Percentiles rank a stretch among this genome's conserved stretches.
Conservation (phyloP, 2,797 vertebrate genomes). For the Austrolebias charrua region DNA sequence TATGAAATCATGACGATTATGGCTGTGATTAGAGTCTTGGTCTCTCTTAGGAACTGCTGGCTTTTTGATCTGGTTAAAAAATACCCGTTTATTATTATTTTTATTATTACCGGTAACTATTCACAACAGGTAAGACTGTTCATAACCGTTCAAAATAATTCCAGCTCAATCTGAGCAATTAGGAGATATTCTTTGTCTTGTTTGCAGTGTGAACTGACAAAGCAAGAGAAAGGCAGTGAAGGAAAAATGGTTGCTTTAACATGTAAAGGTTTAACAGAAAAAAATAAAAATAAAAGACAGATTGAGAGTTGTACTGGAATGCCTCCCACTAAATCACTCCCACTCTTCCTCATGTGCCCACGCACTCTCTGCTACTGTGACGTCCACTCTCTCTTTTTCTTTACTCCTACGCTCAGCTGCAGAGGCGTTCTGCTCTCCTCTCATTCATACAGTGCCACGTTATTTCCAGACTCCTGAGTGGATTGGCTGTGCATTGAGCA, state of each 20-base stretch:
- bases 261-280: conserved; percentile 27
- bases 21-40: too few relatives aligned
- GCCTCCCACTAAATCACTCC: conserved; percentile 74
- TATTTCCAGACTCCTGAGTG: conserved; percentile 62
- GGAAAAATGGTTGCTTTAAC: conserved; percentile 11
- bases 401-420: conserved; percentile 66
- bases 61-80: too few relatives aligned
- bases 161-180: too few relatives aligned
- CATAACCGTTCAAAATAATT: too few relatives aligned
- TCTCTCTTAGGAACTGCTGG: too few relatives aligned
- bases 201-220: background rate
- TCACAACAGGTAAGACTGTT: too few relatives aligned
- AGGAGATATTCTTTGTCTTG: background rate
- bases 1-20: too few relatives aligned
- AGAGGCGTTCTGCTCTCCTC: conserved; percentile 72
- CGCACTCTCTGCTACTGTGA: conserved; percentile 81
- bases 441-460: conserved; percentile 64
- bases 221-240: conserved; percentile 1
- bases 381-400: conserved; percentile 70
- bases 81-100: too few relatives aligned
- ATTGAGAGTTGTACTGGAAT: conserved; percentile 70
- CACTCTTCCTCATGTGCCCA: conserved; percentile 74
- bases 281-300: conserved; percentile 55
- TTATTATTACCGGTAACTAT: too few relatives aligned
- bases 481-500: conserved; percentile 40